Conservation (phyloP, 23 tunicate genomes). For the Clavelina lepadiformis region DNA sequence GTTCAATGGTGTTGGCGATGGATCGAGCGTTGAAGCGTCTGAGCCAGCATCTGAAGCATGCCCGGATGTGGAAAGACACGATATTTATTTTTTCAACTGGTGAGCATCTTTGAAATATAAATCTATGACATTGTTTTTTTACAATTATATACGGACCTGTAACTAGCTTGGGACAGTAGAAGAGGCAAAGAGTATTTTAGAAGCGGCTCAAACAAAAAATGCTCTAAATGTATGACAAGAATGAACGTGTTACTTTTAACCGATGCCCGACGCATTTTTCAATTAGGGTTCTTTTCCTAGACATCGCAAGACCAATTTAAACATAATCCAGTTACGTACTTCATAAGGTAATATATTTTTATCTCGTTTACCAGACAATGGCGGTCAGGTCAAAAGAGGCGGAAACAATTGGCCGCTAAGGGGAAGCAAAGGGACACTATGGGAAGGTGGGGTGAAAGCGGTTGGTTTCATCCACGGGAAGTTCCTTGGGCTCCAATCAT, state of each 20-base stretch:
- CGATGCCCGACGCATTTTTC: background rate
- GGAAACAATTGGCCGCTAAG: constrained; percentile 88
- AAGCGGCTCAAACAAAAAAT: too few relatives aligned
- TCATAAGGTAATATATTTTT: too few relatives aligned
- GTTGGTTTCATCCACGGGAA: constrained; percentile 80
- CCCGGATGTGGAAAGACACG: constrained; percentile 43
- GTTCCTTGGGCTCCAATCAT: background rate
- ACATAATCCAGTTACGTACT: too few relatives aligned
- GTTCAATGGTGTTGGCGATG: constrained; percentile 33
- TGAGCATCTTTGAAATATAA: constrained; percentile 1
- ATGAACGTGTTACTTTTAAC: too few relatives aligned
- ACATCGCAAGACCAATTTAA: background rate
- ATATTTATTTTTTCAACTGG: constrained; percentile 51
- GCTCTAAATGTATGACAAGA: too few relatives aligned
- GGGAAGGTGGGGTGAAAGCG: constrained; percentile 75
- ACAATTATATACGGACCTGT: too few relatives aligned
- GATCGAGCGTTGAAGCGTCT: constrained; percentile 24
- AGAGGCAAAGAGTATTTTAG: too few relatives aligned
- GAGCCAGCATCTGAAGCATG: constrained; percentile 10
- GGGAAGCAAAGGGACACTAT: constrained; percentile 63
- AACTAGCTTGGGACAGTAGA: too few relatives aligned
- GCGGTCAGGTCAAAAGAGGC: constrained; percentile 52
- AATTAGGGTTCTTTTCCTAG: background rate
- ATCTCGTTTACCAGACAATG: constrained; percentile 58
- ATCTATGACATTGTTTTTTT: too few relatives aligned